These are phyloP conservation scores for Tricholaema leucomelas DNA, from an alignment of 2,113 vertebrate species.

Conservation along the genomic window DNA sequence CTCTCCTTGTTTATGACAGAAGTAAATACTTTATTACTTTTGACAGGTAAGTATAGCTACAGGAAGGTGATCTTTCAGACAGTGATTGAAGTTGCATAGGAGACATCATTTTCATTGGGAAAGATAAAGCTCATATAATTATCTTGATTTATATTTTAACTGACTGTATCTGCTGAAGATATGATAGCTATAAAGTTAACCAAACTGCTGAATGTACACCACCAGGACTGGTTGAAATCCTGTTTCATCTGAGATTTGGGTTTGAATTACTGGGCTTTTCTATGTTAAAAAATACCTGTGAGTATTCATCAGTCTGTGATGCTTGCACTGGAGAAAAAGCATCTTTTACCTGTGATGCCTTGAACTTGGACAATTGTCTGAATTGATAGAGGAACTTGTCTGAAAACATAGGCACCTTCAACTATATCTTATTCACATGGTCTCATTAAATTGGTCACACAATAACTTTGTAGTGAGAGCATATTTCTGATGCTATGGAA, in stretches of 20 bases:
- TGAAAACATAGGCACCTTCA: no score
- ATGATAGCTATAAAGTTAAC: neutral
- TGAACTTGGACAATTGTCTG: neutral
- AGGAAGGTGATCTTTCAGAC: neutral
- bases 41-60: neutral
- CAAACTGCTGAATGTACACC: neutral
- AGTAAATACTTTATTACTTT: neutral
- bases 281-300: no score
- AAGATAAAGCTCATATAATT: neutral
- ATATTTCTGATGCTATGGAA: neutral
- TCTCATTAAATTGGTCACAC: neutral
- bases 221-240: neutral
- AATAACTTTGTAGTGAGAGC: neutral
- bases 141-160: neutral
- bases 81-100: neutral
- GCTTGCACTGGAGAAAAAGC: neutral
- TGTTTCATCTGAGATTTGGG: slow-evolving; percentile 11
- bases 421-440: neutral
- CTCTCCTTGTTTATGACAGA: neutral
- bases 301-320: neutral
- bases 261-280: neutral
- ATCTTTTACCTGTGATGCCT: neutral
- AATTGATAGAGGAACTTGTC: neutral
- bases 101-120: neutral
- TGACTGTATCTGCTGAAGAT: neutral